Evolutionary conservation across 2,113 vertebrate species (phyloP), one percentile per base, ranked within the genome.

Genomic region (Cnemophilus loriae): DNA sequence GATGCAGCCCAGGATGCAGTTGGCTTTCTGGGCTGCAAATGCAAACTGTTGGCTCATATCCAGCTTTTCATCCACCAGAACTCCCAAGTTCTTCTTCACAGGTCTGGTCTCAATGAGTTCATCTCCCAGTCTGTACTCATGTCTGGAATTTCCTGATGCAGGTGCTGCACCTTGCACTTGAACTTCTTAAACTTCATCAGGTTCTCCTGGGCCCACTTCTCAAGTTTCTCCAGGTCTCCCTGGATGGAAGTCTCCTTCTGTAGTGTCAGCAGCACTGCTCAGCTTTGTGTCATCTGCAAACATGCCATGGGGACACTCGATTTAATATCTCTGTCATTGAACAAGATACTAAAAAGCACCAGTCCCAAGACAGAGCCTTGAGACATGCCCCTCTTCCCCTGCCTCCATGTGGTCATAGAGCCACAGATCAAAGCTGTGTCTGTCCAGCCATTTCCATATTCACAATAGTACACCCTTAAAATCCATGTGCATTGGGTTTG

Each of bases 281-380:
- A 83, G n/a, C 46, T 27, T 82, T n/a, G 7, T 68, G 53, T 55
- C 20, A 47, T 47, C n/a, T 75, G 30, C 24, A 60, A 22, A 68
- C 21, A 17, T 41, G n/a, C 24, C 30, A 67, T 47, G 33, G 46
- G 5, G 26, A 9, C 46, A n/a, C 28, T n/a, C 1, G 0, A 21
- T 39, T 20, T 53, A 24, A 18, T 32, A 24, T 18, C 46, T 37
- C n/a, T 41, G 24, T n/a, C n/a, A 35, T 8, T 68, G 52, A 39
- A 46, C 52, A 74, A 20, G 8, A 20, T 52, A 24, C 20, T 20
- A 32, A 89, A 89, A 67, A 33, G 9, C 33, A 65, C 4, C 9
- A 35, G 16, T 53, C n/a, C 14, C 53, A n/a, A 68, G 53, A 68
- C 24, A 68, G 53, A 60, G 20, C 28, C 28, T 39, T 22, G 23